A percentile compares a stretch with the other conserved stretches of the same genome.
phyloP scores from a whole-genome alignment of 2,797 vertebrate species.

The Glyptemys insculpta region DNA sequence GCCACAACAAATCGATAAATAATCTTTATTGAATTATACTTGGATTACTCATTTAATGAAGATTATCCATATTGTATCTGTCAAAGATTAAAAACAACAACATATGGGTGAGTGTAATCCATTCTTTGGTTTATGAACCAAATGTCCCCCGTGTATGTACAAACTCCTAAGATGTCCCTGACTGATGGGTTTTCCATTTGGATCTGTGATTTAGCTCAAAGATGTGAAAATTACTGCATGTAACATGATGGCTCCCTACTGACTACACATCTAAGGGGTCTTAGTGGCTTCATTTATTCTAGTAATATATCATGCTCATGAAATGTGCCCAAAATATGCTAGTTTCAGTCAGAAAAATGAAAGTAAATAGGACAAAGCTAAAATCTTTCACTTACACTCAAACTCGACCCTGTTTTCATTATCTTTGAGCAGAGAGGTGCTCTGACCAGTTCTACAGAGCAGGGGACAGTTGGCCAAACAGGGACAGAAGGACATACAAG shows the following conservation, averaged over 20 bases:
- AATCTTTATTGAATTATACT: conserved; percentile 4
- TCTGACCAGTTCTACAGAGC: background rate
- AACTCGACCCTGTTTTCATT: background rate
- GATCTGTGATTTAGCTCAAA: background rate
- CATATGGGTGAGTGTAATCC: conserved; percentile 9
- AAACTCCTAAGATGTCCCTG: background rate
- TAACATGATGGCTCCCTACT: background rate
- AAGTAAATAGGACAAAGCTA: background rate
- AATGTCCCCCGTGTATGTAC: background rate
- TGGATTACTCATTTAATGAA: background rate
- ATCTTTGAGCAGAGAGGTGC: background rate
- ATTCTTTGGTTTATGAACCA: background rate
- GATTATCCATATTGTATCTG: conserved; percentile 3
- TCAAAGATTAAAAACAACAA: conserved; percentile 5
- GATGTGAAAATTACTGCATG: background rate
- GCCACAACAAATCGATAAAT: background rate
- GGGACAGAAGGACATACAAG: background rate
- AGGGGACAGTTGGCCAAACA: background rate
- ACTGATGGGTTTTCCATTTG: background rate
- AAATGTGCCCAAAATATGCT: background rate
- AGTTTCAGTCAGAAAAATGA: background rate
- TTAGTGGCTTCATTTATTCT: background rate
- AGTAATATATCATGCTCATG: background rate
- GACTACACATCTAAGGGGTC: background rate
- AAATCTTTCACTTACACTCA: background rate